Evolutionary conservation across 2,797 vertebrate species (phyloP).

Genomic region (Scolopax bukidnonensis): DNA sequence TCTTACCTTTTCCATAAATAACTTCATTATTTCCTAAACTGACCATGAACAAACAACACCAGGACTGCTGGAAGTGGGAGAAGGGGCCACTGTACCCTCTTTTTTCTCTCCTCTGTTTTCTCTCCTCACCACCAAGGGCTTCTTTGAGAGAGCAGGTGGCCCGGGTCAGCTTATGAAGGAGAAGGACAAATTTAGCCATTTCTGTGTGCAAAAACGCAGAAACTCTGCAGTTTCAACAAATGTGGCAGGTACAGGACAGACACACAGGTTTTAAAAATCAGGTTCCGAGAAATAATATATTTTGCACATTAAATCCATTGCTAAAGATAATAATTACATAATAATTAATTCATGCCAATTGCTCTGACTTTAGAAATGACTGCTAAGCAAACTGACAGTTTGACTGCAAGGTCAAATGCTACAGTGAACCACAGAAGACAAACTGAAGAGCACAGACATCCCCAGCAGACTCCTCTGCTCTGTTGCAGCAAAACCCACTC

Average conservation of each 20-base stretch:
- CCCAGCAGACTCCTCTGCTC: not conserved
- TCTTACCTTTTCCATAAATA: not conserved
- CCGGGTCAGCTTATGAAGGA: not conserved
- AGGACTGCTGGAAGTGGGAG: not conserved
- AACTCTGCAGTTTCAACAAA: not conserved
- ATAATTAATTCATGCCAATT: not conserved
- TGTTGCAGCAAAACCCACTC: not conserved
- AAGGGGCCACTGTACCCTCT: not conserved
- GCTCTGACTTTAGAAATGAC: not conserved
- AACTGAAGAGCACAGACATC: not conserved
- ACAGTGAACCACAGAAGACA: not conserved
- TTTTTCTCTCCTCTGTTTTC: not conserved
- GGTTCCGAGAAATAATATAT: not conserved
- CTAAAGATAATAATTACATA: not conserved
- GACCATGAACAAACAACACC: too few species aligned
- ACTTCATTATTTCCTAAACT: not conserved
- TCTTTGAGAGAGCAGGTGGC: not conserved
- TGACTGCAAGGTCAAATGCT: not conserved
- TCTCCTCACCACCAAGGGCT: fast-evolving
- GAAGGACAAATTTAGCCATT: not conserved
- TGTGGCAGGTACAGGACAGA: not conserved
- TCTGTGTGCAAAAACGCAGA: not conserved
- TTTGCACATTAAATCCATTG: not conserved
- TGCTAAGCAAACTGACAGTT: not conserved
- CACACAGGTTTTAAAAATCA: not conserved